phyloP scores from a whole-genome alignment of 1,140 invertebrate species.

The Solenopsis fugax region DNA sequence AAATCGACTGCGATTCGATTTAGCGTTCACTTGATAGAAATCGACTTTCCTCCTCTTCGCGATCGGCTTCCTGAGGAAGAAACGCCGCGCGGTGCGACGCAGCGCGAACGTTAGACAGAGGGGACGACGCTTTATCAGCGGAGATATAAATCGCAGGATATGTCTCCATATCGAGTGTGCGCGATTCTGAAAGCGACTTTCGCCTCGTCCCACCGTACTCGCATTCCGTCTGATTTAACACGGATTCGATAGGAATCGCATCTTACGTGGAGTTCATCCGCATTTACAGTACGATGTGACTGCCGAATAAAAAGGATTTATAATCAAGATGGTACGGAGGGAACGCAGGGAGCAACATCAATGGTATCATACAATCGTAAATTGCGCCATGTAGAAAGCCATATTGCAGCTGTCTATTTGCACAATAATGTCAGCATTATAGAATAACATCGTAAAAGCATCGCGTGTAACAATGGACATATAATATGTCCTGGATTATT shows the following conservation, averaged over 20 bases:
- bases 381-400: neutral
- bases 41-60: slow-evolving; percentile 55
- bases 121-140: slow-evolving; percentile 65
- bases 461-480: too few species aligned
- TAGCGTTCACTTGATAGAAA: slow-evolving; percentile 61
- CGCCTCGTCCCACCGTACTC: neutral
- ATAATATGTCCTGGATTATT: slow-evolving; percentile 8
- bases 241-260: slow-evolving; percentile 66
- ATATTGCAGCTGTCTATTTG: neutral
- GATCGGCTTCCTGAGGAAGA: neutral
- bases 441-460: neutral
- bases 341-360: neutral
- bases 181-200: slow-evolving; percentile 58
- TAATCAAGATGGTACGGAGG: slow-evolving; percentile 28
- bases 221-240: slow-evolving; percentile 69
- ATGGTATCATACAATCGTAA: neutral
- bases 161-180: slow-evolving; percentile 37
- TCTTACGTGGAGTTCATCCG: slow-evolving; percentile 62
- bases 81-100: neutral
- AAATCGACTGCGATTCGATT: slow-evolving; percentile 43
- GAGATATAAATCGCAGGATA: slow-evolving; percentile 64
- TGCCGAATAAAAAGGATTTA: slow-evolving; percentile 64
- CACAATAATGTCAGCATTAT: neutral
- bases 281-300: slow-evolving; percentile 51
- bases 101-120: slow-evolving; percentile 62